Evolutionary conservation across 2,113 vertebrate species (phyloP), one percentile per base, ranked within the genome.

Genomic region (Coturnix japonica): DNA sequence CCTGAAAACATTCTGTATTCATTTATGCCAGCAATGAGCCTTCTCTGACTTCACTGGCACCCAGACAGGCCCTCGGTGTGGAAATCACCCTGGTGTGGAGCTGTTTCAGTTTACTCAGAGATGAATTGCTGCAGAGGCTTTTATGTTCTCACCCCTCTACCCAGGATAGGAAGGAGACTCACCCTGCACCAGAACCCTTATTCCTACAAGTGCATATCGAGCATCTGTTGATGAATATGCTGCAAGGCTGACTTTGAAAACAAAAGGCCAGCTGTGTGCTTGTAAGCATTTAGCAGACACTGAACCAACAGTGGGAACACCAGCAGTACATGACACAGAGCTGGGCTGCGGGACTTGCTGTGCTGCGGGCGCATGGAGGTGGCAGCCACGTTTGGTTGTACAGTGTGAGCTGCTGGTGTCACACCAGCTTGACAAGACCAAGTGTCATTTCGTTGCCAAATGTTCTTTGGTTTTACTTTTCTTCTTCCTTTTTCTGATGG

Each of bases 261-360:
- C 59, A 81, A 20, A 72, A 46, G 91, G 64, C 21, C 33, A 37
- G 61, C 59, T 73, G 80, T 21, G 60, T 47, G 13, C 33, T 71
- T 37, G 28, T 57, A 21, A 70, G 31, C 16, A 2, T 67, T 90
- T 22, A 41, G 41, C 44, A 9, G 28, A 13, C 31, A 17, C 31
- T 3, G 71, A 20, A 7, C 43, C 2, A 7, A 7, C 30, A 6
- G 16, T 13, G 67, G 61, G 22, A 30, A 8, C 23, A 1, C 26
- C 17, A 6, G 6, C 8, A 1, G 46, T 22, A 39, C 11, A 2
- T 1, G 28, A 2, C 20, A 4, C 11, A 4, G 33, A 11, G 5
- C 11, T 56, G 41, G 31, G 75, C 83, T 57, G 47, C 20, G 2
- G 43, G 65, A 63, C 19, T n/a, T 3, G 26, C 54, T 33, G 53